phyloP scores from a whole-genome alignment of 2,113 vertebrate species.

The Mustelus asterias region DNA sequence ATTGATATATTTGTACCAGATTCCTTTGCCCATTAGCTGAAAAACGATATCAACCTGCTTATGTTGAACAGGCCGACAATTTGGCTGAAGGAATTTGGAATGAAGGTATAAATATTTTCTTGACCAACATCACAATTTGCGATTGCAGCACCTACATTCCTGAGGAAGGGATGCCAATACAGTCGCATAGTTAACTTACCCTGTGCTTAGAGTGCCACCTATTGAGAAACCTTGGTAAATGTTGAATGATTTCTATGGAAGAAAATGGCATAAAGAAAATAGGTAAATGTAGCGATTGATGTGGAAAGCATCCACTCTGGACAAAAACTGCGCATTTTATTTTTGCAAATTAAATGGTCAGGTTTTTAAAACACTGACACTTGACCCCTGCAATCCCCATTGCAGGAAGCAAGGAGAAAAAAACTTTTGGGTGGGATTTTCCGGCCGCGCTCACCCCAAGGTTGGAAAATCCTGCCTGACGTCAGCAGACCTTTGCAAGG shows the following conservation, averaged over 20 bases:
- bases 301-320: neutral
- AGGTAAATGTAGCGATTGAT: neutral
- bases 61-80: neutral
- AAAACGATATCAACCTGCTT: neutral
- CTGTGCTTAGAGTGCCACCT: slow-evolving; percentile 12
- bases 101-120: neutral
- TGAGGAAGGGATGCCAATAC: neutral
- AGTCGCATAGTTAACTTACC: neutral
- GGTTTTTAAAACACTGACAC: neutral
- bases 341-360: neutral
- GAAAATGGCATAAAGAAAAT: neutral
- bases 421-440: neutral
- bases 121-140: neutral
- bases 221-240: neutral
- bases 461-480: too few species aligned
- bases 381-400: neutral
- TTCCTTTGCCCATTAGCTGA: neutral
- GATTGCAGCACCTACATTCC: neutral
- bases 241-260: neutral
- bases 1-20: neutral
- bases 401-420: neutral
- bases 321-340: neutral
- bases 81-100: neutral
- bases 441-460: too few species aligned
- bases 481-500: too few species aligned